These are phyloP conservation scores for Melipona quadrifasciata DNA, from an alignment of 1,140 invertebrate species.

Conservation along the genomic window DNA sequence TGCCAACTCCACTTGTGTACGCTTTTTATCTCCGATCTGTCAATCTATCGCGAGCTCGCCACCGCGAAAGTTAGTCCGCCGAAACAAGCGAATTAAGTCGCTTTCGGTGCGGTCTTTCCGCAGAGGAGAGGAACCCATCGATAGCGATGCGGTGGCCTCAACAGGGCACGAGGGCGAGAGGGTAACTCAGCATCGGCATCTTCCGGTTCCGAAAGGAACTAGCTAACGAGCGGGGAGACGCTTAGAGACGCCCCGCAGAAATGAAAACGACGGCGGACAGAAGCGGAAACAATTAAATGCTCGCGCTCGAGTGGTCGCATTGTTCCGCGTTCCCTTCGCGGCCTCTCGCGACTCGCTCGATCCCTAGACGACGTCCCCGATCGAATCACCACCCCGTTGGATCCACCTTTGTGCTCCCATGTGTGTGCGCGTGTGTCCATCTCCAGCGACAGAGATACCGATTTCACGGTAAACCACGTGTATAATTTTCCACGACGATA, in stretches of 20 bases:
- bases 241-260: constrained; percentile 63
- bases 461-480: too few species aligned
- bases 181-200: constrained; percentile 61
- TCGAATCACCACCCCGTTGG: constrained; percentile 21
- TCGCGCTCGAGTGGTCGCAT: constrained; percentile 63
- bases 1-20: too few species aligned
- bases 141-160: too few species aligned
- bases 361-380: not conserved
- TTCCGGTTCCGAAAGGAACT: constrained; percentile 68
- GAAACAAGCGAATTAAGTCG: constrained; percentile 64
- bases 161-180: constrained; percentile 6
- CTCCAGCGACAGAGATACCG: too few species aligned
- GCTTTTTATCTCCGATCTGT: too few species aligned
- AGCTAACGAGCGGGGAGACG: constrained; percentile 63
- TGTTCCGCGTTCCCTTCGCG: constrained; percentile 51
- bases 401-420: too few species aligned
- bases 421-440: not conserved
- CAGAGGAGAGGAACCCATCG: not conserved
- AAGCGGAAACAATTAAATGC: constrained; percentile 68
- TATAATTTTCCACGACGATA: too few species aligned
- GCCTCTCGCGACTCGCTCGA: constrained; percentile 41
- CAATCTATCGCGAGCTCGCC: not conserved
- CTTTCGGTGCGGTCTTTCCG: constrained; percentile 26
- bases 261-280: constrained; percentile 67
- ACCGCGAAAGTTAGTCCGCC: constrained; percentile 15